Evolutionary conservation across 2,888 invertebrate genomes (phyloP).

Genomic region (Lasioglossum malachurum): DNA sequence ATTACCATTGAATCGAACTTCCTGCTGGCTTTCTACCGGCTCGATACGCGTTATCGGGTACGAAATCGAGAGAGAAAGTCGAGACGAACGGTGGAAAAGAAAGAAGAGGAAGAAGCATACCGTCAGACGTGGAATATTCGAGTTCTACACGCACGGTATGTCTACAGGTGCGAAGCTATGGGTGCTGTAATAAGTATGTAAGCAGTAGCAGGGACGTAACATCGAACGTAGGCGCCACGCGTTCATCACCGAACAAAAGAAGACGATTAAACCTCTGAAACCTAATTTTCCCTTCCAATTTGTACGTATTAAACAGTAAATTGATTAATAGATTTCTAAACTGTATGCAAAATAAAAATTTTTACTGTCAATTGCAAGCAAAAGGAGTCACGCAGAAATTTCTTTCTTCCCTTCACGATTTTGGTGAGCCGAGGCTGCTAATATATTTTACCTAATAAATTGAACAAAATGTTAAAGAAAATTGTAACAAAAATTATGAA

Average conservation of each 20-base stretch:
- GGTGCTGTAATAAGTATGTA: conserved; percentile 46
- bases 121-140: conserved; percentile 53
- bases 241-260: not conserved
- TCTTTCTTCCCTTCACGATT: too few relatives aligned
- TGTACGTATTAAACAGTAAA: not conserved
- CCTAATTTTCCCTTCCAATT: not conserved
- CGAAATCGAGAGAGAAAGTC: conserved; percentile 56
- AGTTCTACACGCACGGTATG: conserved; percentile 38
- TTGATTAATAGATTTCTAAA: too few relatives aligned
- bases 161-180: conserved; percentile 43
- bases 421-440: too few relatives aligned
- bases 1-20: conserved; percentile 45
- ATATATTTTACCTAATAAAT: too few relatives aligned
- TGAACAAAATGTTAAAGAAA: too few relatives aligned
- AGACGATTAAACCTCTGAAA: not conserved
- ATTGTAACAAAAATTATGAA: too few relatives aligned
- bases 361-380: too few relatives aligned
- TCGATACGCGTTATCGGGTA: conserved; percentile 52
- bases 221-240: not conserved
- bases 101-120: conserved; percentile 38
- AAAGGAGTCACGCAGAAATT: too few relatives aligned
- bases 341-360: not conserved
- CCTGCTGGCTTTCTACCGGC: conserved; percentile 47
- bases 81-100: conserved; percentile 22
- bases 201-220: conserved; percentile 32